Conservation (phyloP, 2,797 vertebrate genomes). For the Onychomys leucogaster region DNA sequence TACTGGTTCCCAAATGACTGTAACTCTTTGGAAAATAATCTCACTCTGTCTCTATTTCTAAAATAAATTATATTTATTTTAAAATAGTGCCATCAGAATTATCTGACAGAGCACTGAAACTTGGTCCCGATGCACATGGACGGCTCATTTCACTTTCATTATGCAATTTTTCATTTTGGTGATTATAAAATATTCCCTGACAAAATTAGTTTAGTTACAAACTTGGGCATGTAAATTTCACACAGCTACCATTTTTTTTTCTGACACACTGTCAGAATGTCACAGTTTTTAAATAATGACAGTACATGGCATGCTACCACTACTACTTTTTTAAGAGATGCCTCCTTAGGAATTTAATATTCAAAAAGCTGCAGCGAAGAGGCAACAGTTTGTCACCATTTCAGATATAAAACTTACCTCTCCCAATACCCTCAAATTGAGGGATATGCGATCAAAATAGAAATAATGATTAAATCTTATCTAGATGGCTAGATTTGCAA, state of each 20-base stretch:
- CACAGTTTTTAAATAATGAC: constrained; percentile 72
- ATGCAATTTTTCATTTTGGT: constrained; percentile 80
- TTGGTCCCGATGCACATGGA: constrained; percentile 65
- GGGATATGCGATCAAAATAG: constrained; percentile 61
- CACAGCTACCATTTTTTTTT: constrained; percentile 73
- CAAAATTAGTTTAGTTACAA: constrained; percentile 82
- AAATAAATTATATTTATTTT: constrained; percentile 60
- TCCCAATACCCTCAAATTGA: constrained; percentile 33
- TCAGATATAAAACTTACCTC: constrained; percentile 77
- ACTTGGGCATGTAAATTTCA: constrained; percentile 81
- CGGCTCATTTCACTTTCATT: constrained; percentile 79
- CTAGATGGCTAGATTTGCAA: constrained; percentile 8
- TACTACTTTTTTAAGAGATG: constrained; percentile 76
- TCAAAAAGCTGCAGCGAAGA: constrained; percentile 80
- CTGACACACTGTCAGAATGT: constrained; percentile 79
- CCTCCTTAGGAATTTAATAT: constrained; percentile 63
- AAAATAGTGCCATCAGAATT: constrained; percentile 63
- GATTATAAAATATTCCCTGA: constrained; percentile 84
- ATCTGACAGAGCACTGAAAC: constrained; percentile 66
- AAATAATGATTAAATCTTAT: constrained; percentile 49
- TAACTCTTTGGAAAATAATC: constrained; percentile 61
- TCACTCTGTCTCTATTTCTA: constrained; percentile 58
- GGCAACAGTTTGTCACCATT: constrained; percentile 72
- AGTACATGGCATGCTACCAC: constrained; percentile 66
- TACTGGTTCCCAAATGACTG: constrained; percentile 52